A percentile compares a stretch with the other conserved stretches of the same genome.
These are phyloP conservation scores for Vicugna pacos DNA, from an alignment of 2,113 vertebrate species.

Conservation along the genomic window DNA sequence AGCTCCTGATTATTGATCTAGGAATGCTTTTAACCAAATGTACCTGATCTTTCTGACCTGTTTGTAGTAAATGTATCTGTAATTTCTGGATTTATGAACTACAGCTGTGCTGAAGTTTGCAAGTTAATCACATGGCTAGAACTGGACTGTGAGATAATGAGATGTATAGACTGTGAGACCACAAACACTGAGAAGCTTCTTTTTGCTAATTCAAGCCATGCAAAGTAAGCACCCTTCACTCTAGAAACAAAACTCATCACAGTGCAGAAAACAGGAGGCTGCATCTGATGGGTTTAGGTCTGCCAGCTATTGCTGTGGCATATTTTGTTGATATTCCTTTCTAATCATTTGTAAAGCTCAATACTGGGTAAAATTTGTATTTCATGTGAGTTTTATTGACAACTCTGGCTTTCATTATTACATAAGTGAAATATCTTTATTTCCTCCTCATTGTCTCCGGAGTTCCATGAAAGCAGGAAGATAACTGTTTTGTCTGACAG, in stretches of 20 bases:
- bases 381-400: background rate
- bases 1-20: background rate
- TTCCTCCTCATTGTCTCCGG: background rate
- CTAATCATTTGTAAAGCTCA: background rate
- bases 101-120: background rate
- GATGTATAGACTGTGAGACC: background rate
- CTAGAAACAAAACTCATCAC: background rate
- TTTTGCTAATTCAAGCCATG: background rate
- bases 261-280: background rate
- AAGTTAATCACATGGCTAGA: background rate
- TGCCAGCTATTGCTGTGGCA: background rate
- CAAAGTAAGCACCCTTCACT: background rate
- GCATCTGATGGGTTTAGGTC: background rate
- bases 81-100: conserved; percentile 44
- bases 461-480: background rate
- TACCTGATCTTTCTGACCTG: background rate
- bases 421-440: background rate
- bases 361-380: background rate
- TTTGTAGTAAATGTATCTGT: background rate
- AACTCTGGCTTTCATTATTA: background rate
- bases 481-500: background rate
- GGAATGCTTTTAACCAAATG: conserved; percentile 1
- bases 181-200: background rate
- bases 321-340: background rate
- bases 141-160: background rate